Conservation (phyloP, 2,888 invertebrate species). For the Pycnomerus fuliginosus region DNA sequence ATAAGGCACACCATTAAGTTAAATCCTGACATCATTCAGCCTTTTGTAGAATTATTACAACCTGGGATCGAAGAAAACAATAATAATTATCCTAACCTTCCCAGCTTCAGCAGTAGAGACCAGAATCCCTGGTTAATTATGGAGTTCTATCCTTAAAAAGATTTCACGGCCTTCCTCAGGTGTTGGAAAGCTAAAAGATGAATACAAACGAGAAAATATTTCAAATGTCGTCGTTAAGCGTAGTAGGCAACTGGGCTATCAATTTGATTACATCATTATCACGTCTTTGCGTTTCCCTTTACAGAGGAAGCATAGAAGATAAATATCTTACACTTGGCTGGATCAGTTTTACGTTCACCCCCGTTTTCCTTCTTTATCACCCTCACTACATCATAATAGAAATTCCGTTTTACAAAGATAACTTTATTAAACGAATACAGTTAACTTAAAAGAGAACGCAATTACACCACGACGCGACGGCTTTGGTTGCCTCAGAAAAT, state of each 20-base stretch:
- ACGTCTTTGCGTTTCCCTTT: conserved; percentile 31
- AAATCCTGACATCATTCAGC: not conserved
- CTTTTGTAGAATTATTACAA: not conserved
- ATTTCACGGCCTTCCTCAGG: conserved; percentile 17
- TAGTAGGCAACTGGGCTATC: conserved; percentile 24
- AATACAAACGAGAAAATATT: conserved; percentile 29
- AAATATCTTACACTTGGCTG: conserved; percentile 26
- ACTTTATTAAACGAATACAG: not conserved
- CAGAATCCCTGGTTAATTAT: not conserved
- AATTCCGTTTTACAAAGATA: conserved; percentile 2
- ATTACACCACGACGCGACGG: too few relatives aligned
- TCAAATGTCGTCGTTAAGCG: conserved; percentile 26
- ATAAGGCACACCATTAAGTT: not conserved
- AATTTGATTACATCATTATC: conserved; percentile 35
- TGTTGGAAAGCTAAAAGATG: conserved; percentile 19
- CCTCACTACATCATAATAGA: conserved; percentile 3
- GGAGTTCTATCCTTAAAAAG: conserved; percentile 1
- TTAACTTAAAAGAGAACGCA: conserved; percentile 1
- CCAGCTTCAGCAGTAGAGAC: not conserved
- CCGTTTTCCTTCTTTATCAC: conserved; percentile 7
- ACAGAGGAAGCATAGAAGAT: conserved; percentile 22
- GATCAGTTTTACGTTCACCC: conserved; percentile 13
- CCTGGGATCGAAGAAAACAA: too few relatives aligned
- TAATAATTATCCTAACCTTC: not conserved
- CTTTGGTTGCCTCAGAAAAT: too few relatives aligned